These are phyloP conservation scores for Pseudomyrmex cubaensis DNA, from an alignment of 1,140 invertebrate species.

Conservation along the genomic window DNA sequence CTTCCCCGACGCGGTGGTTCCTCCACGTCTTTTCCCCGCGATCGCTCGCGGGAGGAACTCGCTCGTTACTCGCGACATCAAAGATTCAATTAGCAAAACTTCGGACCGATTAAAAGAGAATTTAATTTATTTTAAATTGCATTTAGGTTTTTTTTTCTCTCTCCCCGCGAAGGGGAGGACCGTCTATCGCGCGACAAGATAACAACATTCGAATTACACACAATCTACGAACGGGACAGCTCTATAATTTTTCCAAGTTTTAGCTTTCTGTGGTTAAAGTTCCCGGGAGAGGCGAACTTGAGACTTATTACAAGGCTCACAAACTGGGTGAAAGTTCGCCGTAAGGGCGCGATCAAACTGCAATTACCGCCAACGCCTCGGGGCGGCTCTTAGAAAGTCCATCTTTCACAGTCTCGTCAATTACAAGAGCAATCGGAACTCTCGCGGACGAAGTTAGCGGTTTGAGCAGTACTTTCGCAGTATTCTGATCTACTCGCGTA, in stretches of 20 bases:
- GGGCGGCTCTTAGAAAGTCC: slow-evolving; percentile 50
- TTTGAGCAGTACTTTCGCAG: slow-evolving; percentile 52
- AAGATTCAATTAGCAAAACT: background rate
- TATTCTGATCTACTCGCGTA: slow-evolving; percentile 62
- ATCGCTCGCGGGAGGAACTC: too few relatives aligned
- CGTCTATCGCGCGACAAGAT: background rate
- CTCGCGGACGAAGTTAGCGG: slow-evolving; percentile 49
- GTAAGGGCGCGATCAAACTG: slow-evolving; percentile 64
- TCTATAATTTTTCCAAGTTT: slow-evolving; percentile 43
- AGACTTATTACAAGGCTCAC: slow-evolving; percentile 51
- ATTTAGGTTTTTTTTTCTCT: background rate
- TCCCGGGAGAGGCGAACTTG: slow-evolving; percentile 6
- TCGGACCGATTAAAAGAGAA: too few relatives aligned
- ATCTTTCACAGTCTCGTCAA: slow-evolving; percentile 67
- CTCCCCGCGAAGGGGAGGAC: too few relatives aligned
- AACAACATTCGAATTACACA: slow-evolving; percentile 15
- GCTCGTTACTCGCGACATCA: background rate
- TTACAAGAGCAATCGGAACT: slow-evolving; percentile 73
- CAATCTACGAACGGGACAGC: slow-evolving; percentile 16
- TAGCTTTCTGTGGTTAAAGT: slow-evolving; percentile 42
- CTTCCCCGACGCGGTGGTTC: background rate
- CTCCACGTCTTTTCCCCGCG: too few relatives aligned
- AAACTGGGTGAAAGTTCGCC: slow-evolving; percentile 67
- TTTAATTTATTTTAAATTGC: background rate
- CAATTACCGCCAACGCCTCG: slow-evolving; percentile 61